Evolutionary conservation across 2,888 invertebrate species (phyloP).

Genomic region (Hydropsyche betteni): DNA sequence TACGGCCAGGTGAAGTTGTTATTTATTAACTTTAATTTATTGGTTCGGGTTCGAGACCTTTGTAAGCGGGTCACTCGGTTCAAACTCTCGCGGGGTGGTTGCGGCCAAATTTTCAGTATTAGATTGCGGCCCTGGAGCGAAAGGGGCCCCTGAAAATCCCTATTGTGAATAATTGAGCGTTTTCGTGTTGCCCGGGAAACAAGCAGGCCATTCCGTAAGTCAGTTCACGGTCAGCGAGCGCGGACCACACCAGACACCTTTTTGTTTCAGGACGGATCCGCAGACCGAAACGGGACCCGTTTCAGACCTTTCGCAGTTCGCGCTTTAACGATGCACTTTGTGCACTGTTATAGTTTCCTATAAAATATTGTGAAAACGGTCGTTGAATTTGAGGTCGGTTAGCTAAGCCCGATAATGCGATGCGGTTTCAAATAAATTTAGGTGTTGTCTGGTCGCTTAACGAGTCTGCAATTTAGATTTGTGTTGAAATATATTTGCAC

Average conservation of each 20-base stretch:
- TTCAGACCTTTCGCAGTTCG: not conserved
- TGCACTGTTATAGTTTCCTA: too few relatives aligned
- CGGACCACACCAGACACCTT: conserved; percentile 44
- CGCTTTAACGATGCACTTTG: too few relatives aligned
- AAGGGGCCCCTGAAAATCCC: conserved; percentile 9
- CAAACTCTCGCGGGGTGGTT: conserved; percentile 6
- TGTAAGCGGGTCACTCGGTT: conserved; percentile 21
- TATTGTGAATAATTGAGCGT: conserved; percentile 25
- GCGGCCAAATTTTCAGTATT: conserved; percentile 16
- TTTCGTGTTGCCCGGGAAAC: conserved; percentile 14
- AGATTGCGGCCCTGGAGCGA: conserved; percentile 6
- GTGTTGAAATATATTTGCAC: too few relatives aligned
- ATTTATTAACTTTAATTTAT: conserved; percentile 21
- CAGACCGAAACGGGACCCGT: conserved; percentile 33
- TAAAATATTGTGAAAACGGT: too few relatives aligned
- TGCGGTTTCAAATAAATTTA: too few relatives aligned
- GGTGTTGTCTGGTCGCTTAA: too few relatives aligned
- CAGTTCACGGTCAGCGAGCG: conserved; percentile 44
- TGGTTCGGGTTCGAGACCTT: conserved; percentile 9
- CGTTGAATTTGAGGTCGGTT: too few relatives aligned
- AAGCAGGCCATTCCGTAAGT: conserved; percentile 25
- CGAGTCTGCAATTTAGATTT: too few relatives aligned
- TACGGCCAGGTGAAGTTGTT: too few relatives aligned
- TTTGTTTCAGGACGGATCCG: conserved; percentile 34
- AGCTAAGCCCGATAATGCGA: too few relatives aligned